Evolutionary conservation across 2,888 invertebrate genomes (phyloP), one percentile per base, ranked within the genome.

Genomic region (Standfussiana lucernea): DNA sequence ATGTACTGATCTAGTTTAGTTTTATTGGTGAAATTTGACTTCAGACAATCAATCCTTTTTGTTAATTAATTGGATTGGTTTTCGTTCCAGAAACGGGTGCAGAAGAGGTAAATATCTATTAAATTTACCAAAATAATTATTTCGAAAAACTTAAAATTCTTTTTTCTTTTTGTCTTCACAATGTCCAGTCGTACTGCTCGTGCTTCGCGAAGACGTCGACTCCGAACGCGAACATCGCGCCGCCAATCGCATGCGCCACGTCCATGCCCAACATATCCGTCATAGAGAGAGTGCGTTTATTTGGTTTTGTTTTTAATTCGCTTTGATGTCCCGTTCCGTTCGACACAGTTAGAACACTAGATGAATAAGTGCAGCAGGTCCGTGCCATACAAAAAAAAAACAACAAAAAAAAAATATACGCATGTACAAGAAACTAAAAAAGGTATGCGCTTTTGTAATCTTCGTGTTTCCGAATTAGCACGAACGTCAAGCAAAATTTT

Each of bases 211-310:
- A 72, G 45, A 91, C 91, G 0, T 93, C 92, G 15, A 91, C 92
- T 2, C 91, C 92, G 4, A 90, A 90, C 80, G 64, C 72, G 24
- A 90, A 84, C 66, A 10, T 42, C 1, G 68, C 5, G 67, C 73
- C 62, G 74, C 87, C 24, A 56, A 24, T 37, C 35, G 21, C 72
- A 0, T 37, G 77, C 53, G 47, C 65, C 74, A 76, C 80, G 59
- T 87, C 78, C 21, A 47, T 74, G 71, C 85, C 86, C 2, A 92
- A 92, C 45, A 77, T 92, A 32, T 91, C 91, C 5, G 77, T 90
- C 32, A 91, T 93, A 75, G 93, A 92, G 76, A 82, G 87, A 82
- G 94, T 94, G 84, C 84, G 92, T 89, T 78, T 56, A 61, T 75
- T 76, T 64, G 53, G 59, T 77, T 77, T 77, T 62, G 56, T 66